These are phyloP conservation scores for Pterobdella sp. DNA, from an alignment of 2,888 invertebrate species.

Conservation along the genomic window DNA sequence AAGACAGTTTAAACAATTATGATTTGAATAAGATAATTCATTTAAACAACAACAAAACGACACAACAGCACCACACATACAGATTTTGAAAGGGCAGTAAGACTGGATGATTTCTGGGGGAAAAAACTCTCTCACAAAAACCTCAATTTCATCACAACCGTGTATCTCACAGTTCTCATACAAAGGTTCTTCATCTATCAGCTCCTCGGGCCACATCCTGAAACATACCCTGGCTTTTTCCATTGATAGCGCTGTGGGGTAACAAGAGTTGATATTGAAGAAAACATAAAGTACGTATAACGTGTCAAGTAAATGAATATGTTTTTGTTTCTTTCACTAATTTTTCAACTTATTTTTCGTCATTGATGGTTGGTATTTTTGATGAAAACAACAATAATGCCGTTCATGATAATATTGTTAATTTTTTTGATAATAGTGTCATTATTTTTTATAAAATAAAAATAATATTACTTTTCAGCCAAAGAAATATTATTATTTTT, in stretches of 20 bases:
- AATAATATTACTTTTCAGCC: too few species aligned
- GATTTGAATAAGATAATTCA: background rate
- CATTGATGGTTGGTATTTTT: too few species aligned
- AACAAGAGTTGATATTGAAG: background rate
- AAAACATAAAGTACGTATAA: too few species aligned
- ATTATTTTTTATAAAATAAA: too few species aligned
- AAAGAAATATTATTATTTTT: too few species aligned
- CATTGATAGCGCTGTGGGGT: background rate
- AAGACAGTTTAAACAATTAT: background rate
- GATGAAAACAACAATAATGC: too few species aligned
- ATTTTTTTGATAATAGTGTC: too few species aligned
- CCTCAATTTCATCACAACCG: slow-evolving; percentile 4
- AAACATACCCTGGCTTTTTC: background rate
- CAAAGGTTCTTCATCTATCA: background rate
- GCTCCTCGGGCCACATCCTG: background rate
- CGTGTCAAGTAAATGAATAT: too few species aligned
- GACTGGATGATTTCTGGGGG: background rate
- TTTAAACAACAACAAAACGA: background rate
- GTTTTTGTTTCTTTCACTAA: too few species aligned
- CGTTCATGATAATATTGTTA: too few species aligned
- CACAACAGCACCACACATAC: background rate
- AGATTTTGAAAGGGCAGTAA: background rate
- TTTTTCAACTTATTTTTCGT: too few species aligned
- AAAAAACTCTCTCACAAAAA: background rate
- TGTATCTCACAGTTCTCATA: background rate